These are phyloP conservation scores for Urocynchramus pylzowi DNA, from an alignment of 2,113 vertebrate species.

Conservation along the genomic window DNA sequence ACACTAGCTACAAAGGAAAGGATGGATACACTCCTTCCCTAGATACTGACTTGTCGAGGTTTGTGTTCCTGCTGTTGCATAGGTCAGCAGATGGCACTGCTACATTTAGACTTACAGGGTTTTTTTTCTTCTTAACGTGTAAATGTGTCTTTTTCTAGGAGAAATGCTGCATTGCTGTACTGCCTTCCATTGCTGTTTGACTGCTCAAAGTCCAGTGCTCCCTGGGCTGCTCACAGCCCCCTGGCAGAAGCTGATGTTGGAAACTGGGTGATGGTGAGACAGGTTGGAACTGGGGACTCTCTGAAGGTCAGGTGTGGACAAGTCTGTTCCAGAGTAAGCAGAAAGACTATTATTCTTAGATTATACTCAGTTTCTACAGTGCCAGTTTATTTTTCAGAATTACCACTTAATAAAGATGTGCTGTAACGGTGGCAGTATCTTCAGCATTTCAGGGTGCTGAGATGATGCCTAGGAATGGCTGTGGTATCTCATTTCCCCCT, in stretches of 20 bases:
- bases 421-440: background rate
- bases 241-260: background rate
- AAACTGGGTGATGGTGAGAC: background rate
- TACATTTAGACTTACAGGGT: conserved; percentile 42
- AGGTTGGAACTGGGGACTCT: background rate
- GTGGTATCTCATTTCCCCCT: background rate
- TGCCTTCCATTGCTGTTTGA: background rate
- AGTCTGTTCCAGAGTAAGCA: background rate
- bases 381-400: background rate
- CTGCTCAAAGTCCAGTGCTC: background rate
- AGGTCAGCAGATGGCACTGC: conserved; percentile 66
- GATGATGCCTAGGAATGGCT: background rate
- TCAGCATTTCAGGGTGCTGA: background rate
- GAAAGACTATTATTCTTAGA: background rate
- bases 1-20: background rate
- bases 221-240: background rate
- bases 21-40: background rate
- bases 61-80: conserved; percentile 4
- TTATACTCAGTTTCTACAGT: background rate
- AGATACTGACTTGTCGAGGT: background rate
- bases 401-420: background rate
- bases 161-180: conserved; percentile 42
- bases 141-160: background rate
- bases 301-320: background rate
- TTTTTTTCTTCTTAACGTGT: background rate